These are phyloP conservation scores for Hippocampus guttulatus DNA, from an alignment of 2,113 vertebrate species.

Conservation along the genomic window DNA sequence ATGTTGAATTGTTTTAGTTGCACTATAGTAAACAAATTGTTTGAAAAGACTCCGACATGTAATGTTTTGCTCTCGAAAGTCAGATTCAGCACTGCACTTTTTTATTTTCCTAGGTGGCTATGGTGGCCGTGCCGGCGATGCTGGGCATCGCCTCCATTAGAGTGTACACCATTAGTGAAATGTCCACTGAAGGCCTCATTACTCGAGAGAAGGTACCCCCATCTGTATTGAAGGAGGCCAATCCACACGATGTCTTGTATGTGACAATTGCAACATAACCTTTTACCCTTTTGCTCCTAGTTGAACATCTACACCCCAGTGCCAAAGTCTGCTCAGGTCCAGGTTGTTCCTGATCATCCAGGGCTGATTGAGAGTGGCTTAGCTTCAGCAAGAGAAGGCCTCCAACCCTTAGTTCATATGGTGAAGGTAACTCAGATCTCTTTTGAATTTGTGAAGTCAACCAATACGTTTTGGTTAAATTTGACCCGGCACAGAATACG, in stretches of 20 bases:
- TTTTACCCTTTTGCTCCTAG: slow-evolving; percentile 55
- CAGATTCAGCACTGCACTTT: neutral
- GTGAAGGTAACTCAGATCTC: slow-evolving; percentile 70
- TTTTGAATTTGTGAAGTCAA: neutral
- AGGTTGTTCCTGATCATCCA: slow-evolving; percentile 73
- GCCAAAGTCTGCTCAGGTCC: slow-evolving; percentile 41
- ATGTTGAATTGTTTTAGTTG: no score
- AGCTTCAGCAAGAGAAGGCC: slow-evolving; percentile 50
- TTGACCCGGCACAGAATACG: neutral
- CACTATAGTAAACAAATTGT: neutral
- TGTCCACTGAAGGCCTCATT: slow-evolving; percentile 46
- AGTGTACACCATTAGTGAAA: slow-evolving; percentile 66
- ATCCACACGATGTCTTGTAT: neutral
- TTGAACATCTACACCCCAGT: slow-evolving; percentile 78
- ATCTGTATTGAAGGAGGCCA: neutral
- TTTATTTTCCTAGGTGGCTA: slow-evolving; percentile 68
- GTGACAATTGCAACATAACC: neutral
- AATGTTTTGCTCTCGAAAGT: neutral
- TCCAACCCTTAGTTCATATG: slow-evolving; percentile 61
- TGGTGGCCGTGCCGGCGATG: slow-evolving; percentile 72
- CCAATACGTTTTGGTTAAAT: neutral
- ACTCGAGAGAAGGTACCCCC: slow-evolving; percentile 71
- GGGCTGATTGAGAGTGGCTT: slow-evolving; percentile 74
- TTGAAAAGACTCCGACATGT: neutral
- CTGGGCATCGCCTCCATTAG: slow-evolving; percentile 75